phyloP scores from a whole-genome alignment of 1,140 invertebrate genomes.

The Cylas formicarius region DNA sequence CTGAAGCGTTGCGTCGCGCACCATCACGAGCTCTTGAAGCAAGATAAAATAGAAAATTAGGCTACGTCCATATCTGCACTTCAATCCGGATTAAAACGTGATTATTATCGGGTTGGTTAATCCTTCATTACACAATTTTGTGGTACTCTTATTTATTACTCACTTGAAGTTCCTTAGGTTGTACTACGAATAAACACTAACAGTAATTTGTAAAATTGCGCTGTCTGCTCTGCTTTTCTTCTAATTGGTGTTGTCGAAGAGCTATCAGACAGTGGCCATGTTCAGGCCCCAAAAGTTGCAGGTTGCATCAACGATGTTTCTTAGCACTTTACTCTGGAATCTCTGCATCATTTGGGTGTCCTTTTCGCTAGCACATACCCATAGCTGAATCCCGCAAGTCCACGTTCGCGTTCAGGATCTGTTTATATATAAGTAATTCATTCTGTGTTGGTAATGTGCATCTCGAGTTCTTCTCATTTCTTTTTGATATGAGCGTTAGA shows the following conservation, averaged over 20 bases:
- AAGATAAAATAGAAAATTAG: too few species aligned
- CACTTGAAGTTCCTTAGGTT: too few species aligned
- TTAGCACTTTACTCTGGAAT: slow-evolving; percentile 1
- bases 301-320: slow-evolving; percentile 4
- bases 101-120: too few species aligned
- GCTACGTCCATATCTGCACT: too few species aligned
- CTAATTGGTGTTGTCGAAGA: too few species aligned
- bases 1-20: slow-evolving; percentile 17
- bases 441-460: not conserved
- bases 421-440: not conserved
- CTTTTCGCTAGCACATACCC: not conserved
- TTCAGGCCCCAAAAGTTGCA: not conserved
- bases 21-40: slow-evolving; percentile 19
- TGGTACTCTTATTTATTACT: too few species aligned
- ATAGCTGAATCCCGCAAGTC: slow-evolving; percentile 2
- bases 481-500: not conserved
- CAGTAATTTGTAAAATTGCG: too few species aligned
- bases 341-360: not conserved
- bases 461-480: slow-evolving; percentile 1
- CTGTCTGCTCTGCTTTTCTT: too few species aligned
- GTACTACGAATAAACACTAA: too few species aligned
- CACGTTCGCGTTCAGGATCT: not conserved
- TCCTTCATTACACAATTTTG: too few species aligned
- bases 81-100: too few species aligned
- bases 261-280: not conserved